Percentiles rank a stretch among this genome's conserved stretches.
Evolutionary conservation across 1,140 invertebrate genomes (phyloP).

Genomic region (Periplaneta americana): DNA sequence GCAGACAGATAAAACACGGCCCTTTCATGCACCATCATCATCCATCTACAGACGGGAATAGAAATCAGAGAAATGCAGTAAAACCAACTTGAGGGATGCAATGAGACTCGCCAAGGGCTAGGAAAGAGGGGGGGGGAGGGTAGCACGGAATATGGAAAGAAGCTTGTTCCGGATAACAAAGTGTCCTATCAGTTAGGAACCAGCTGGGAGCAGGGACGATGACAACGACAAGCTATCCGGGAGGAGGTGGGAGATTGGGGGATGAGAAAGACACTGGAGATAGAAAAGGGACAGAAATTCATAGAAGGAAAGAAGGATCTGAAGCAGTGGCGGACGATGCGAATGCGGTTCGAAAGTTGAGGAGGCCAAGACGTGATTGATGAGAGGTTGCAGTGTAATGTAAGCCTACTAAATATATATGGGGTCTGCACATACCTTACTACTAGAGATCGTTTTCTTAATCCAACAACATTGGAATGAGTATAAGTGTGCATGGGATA

Average conservation of each 20-base stretch:
- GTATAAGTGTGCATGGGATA: too few species aligned
- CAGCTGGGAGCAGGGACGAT: neutral
- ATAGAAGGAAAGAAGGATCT: neutral
- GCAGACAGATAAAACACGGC: neutral
- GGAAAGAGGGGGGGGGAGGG: neutral
- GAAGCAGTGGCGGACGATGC: too few species aligned
- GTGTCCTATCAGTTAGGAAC: neutral
- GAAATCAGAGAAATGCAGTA: neutral
- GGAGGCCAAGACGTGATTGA: too few species aligned
- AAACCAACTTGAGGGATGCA: neutral
- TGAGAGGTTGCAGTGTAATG: too few species aligned
- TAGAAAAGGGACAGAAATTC: neutral
- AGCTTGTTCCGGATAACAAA: neutral
- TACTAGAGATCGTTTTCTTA: too few species aligned
- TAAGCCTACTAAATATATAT: too few species aligned
- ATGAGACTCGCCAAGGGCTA: neutral
- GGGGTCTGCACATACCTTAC: too few species aligned
- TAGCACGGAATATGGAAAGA: neutral
- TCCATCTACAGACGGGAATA: neutral
- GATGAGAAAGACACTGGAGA: neutral
- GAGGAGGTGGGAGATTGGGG: neutral
- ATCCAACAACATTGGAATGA: too few species aligned
- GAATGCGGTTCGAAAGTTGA: too few species aligned
- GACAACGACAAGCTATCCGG: neutral
- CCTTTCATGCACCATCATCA: neutral